These are phyloP conservation scores for Abrostola tripartita DNA, from an alignment of 2,888 invertebrate genomes.

Conservation along the genomic window DNA sequence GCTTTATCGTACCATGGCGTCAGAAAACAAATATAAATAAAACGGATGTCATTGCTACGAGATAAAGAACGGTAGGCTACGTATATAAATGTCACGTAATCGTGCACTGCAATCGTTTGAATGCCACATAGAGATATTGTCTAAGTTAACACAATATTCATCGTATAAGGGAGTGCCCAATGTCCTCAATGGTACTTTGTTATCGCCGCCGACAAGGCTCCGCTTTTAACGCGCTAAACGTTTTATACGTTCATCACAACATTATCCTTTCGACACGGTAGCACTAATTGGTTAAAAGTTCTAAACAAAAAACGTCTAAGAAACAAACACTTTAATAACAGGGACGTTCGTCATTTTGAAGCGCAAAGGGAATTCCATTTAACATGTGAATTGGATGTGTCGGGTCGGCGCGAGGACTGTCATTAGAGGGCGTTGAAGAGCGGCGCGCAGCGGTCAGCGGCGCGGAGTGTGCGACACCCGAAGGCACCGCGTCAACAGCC, in stretches of 20 bases:
- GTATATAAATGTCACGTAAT: no score
- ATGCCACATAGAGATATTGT: not conserved
- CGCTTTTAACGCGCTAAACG: conserved; percentile 84
- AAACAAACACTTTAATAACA: conserved; percentile 87
- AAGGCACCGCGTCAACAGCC: conserved; percentile 70
- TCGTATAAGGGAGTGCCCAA: conserved; percentile 24
- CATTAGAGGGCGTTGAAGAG: conserved; percentile 72
- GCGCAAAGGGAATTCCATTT: conserved; percentile 86
- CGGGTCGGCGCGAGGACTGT: conserved; percentile 78
- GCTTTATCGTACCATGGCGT: conserved; percentile 26
- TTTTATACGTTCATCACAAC: conserved; percentile 81
- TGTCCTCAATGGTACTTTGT: conserved; percentile 61
- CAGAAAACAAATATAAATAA: conserved; percentile 28
- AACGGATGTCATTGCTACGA: conserved; percentile 10
- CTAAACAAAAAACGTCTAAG: conserved; percentile 82
- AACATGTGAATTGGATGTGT: conserved; percentile 88
- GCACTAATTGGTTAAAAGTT: conserved; percentile 87
- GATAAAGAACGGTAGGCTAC: not conserved
- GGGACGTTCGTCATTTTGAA: conserved; percentile 81
- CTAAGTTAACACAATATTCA: conserved; percentile 15
- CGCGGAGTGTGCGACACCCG: conserved; percentile 61
- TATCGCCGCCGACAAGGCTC: conserved; percentile 75
- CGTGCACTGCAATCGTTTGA: no score
- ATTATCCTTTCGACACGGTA: conserved; percentile 89
- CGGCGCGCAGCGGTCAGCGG: conserved; percentile 48